A percentile compares a stretch with the other conserved stretches of the same genome.
Evolutionary conservation across 2,797 vertebrate genomes (phyloP).

Genomic region (Enteromius afrohamiltoni): DNA sequence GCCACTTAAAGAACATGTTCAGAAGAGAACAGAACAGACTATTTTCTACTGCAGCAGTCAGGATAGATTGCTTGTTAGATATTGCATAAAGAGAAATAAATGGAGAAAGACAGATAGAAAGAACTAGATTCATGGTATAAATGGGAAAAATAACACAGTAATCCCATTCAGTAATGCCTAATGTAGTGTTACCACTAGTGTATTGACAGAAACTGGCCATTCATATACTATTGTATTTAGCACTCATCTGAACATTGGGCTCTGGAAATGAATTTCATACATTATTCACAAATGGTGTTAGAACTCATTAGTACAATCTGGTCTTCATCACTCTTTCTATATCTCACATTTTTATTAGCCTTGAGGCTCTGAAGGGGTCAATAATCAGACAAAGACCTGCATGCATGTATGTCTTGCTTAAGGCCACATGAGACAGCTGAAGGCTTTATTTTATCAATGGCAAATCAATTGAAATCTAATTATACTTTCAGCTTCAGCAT

Average conservation of each 20-base stretch:
- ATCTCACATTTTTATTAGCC: neutral
- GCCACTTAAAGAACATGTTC: slow-evolving; percentile 23
- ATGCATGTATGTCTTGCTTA: neutral
- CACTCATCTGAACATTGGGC: neutral
- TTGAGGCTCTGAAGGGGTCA: neutral
- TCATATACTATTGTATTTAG: neutral
- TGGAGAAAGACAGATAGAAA: neutral
- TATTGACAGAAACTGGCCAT: neutral
- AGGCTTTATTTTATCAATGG: slow-evolving; percentile 24
- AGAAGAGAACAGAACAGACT: slow-evolving; percentile 27
- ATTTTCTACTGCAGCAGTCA: slow-evolving; percentile 43
- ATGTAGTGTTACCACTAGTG: neutral
- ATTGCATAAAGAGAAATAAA: neutral
- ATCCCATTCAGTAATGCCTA: neutral
- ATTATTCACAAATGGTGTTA: neutral
- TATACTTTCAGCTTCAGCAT: neutral
- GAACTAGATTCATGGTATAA: neutral
- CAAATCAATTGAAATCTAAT: slow-evolving; percentile 39
- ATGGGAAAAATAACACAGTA: neutral
- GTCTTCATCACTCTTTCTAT: neutral
- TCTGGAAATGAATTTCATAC: neutral
- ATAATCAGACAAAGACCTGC: neutral
- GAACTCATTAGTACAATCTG: neutral
- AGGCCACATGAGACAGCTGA: slow-evolving; percentile 5
- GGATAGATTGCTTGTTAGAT: slow-evolving; percentile 29